phyloP scores from a whole-genome alignment of 1,140 invertebrate genomes.

The Agrypnia vestita region DNA sequence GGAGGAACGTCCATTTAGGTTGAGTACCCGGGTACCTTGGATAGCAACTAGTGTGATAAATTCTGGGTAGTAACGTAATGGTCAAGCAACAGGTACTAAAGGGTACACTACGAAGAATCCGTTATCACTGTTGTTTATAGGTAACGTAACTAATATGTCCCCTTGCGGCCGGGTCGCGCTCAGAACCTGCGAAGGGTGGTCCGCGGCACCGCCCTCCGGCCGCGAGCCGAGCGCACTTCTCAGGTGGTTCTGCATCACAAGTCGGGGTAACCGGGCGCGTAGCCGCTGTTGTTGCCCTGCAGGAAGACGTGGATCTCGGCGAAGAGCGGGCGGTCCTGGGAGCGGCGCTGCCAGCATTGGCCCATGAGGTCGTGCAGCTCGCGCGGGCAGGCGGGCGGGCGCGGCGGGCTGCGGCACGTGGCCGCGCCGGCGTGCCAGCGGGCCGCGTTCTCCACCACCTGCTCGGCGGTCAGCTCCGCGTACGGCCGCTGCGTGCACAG shows the following conservation, averaged over 20 bases:
- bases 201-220: conserved; percentile 9
- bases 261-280: conserved; percentile 71
- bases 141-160: no score
- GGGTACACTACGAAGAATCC: no score
- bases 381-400: conserved; percentile 88
- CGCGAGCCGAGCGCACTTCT: conserved; percentile 22
- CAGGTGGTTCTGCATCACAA: conserved; percentile 41
- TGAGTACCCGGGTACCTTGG: no score
- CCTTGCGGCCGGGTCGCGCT: background rate
- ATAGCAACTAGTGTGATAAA: no score
- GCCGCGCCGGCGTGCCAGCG: conserved; percentile 73
- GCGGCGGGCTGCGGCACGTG: conserved; percentile 71
- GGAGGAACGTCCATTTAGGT: no score
- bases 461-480: conserved; percentile 82
- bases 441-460: conserved; percentile 83
- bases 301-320: conserved; percentile 93
- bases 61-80: no score
- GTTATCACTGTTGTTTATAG: no score
- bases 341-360: conserved; percentile 94
- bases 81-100: no score
- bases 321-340: conserved; percentile 89
- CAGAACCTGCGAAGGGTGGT: background rate
- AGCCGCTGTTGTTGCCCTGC: conserved; percentile 91
- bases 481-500: conserved; percentile 82
- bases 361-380: conserved; percentile 95